phyloP scores from a whole-genome alignment of 2,113 vertebrate genomes.

The Pampusana beccarii region DNA sequence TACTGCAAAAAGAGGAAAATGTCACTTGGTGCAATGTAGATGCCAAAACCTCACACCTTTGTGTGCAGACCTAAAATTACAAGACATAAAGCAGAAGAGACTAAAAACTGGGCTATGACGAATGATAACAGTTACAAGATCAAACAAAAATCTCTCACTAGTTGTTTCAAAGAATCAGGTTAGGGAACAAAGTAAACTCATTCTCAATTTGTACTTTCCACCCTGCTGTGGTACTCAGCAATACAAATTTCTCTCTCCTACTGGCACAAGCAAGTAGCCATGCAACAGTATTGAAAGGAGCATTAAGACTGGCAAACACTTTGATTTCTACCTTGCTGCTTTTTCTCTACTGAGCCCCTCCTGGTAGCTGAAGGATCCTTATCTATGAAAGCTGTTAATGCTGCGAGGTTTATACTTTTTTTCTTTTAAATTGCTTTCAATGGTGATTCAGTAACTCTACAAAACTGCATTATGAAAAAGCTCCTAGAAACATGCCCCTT shows the following conservation, averaged over 20 bases:
- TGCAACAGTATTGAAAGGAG: neutral
- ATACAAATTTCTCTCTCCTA: neutral
- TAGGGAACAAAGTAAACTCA: neutral
- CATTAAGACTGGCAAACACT: neutral
- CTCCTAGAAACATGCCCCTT: neutral
- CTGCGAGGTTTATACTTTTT: neutral
- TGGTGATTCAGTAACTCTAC: neutral
- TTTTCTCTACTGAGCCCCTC: neutral
- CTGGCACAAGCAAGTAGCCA: neutral
- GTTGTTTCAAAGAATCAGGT: neutral
- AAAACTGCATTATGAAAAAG: neutral
- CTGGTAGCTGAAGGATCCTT: neutral
- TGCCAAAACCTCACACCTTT: constrained; percentile 9
- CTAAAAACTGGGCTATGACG: neutral
- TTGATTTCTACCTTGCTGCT: neutral
- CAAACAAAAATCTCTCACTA: neutral
- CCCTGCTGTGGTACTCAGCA: neutral
- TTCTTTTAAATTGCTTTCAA: neutral
- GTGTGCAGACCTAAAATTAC: neutral
- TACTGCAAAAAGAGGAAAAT: constrained; percentile 27
- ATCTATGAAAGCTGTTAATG: neutral
- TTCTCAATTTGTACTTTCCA: neutral
- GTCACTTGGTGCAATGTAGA: neutral
- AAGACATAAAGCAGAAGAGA: neutral
- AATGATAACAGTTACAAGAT: neutral